phyloP scores from a whole-genome alignment of 2,113 vertebrate genomes.

The Phalacrocorax aristotelis region DNA sequence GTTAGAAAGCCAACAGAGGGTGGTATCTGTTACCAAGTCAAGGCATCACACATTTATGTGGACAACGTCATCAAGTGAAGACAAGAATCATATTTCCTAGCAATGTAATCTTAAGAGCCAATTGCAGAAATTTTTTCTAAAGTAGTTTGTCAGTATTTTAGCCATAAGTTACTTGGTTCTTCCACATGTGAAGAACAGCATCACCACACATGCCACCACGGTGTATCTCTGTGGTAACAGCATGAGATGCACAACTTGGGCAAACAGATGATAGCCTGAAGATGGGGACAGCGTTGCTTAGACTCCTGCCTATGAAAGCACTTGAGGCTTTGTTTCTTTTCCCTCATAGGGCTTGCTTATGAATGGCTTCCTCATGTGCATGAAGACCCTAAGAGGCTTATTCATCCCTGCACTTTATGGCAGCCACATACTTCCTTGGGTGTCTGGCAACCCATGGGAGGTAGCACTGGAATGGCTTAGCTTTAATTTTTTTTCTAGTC shows the following conservation, averaged over 20 bases:
- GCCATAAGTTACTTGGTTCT: neutral
- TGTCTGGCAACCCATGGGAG: neutral
- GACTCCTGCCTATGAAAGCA: neutral
- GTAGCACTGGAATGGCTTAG: neutral
- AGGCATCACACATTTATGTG: neutral
- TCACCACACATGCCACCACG: accelerated
- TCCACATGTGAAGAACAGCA: neutral
- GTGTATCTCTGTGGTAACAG: neutral
- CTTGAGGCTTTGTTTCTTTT: neutral
- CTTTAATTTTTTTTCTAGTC: neutral
- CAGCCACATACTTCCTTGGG: neutral
- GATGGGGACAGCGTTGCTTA: neutral
- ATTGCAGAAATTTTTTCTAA: neutral
- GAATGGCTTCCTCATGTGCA: neutral
- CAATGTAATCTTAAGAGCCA: neutral
- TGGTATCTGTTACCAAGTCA: neutral
- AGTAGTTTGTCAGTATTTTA: neutral
- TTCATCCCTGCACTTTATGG: neutral
- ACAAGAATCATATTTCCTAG: neutral
- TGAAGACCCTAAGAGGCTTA: neutral
- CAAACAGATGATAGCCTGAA: neutral
- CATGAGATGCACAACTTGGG: neutral
- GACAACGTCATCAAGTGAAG: neutral
- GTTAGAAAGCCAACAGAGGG: neutral
- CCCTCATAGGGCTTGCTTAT: neutral